These are phyloP conservation scores for Tribolium freemani DNA, from an alignment of 2,888 invertebrate genomes.

Conservation along the genomic window DNA sequence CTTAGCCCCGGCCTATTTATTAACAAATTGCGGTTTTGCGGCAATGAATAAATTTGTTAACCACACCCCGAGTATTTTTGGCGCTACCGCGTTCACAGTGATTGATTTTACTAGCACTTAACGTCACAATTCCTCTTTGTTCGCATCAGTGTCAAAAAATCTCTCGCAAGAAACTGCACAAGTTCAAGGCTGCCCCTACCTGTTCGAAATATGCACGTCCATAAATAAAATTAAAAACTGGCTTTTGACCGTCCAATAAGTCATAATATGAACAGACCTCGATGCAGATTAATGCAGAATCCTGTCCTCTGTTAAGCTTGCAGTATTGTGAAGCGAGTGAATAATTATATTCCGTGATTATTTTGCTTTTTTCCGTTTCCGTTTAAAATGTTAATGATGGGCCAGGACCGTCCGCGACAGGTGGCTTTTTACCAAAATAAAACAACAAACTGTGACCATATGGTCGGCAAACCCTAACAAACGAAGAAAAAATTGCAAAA, in stretches of 20 bases:
- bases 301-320: constrained; percentile 17
- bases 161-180: constrained; percentile 36
- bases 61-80: constrained; percentile 11
- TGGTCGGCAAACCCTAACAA: neutral
- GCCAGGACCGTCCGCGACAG: neutral
- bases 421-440: neutral
- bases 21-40: constrained; percentile 35
- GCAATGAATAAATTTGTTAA: constrained; percentile 20
- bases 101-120: constrained; percentile 31
- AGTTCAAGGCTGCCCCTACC: constrained; percentile 44
- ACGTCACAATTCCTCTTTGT: constrained; percentile 22
- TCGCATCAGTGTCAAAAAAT: neutral
- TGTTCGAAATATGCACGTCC: constrained; percentile 44
- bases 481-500: neutral
- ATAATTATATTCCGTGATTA: constrained; percentile 10
- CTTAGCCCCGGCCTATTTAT: constrained; percentile 40
- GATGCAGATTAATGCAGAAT: constrained; percentile 40
- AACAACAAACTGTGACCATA: neutral
- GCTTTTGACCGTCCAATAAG: constrained; percentile 45
- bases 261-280: constrained; percentile 41
- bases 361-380: constrained; percentile 2
- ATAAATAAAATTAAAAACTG: constrained; percentile 45
- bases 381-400: neutral
- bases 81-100: constrained; percentile 14
- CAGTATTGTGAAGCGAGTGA: constrained; percentile 11